These are phyloP conservation scores for Thecocarcelia acutangulata DNA, from an alignment of 2,888 invertebrate species.

Conservation along the genomic window DNA sequence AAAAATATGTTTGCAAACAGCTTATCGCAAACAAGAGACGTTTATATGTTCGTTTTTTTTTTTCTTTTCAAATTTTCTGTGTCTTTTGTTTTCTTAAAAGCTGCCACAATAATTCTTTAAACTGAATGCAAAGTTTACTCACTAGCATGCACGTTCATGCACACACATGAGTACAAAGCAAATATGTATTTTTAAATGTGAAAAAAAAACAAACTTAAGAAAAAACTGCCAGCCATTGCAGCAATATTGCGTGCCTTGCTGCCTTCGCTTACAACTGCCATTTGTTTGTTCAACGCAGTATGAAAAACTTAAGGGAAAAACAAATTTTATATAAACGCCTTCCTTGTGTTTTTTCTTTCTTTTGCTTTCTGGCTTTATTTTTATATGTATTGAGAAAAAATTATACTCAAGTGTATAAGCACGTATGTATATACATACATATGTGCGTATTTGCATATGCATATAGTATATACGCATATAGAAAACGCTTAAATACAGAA, in stretches of 20 bases:
- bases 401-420: not conserved
- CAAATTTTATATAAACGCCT: conserved; percentile 59
- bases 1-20: conserved; percentile 58
- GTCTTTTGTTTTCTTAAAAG: conserved; percentile 53
- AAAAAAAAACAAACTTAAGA: not conserved
- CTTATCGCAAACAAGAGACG: conserved; percentile 65
- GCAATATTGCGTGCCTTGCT: conserved; percentile 63
- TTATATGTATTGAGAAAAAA: conserved; percentile 12
- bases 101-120: conserved; percentile 64
- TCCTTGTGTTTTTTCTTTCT: conserved; percentile 43
- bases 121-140: conserved; percentile 54
- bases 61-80: conserved; percentile 2
- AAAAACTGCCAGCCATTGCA: conserved; percentile 53
- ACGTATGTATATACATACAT: not conserved
- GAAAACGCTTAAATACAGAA: no score
- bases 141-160: not conserved
- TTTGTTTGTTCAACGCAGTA: conserved; percentile 67
- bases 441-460: no score
- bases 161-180: conserved; percentile 14
- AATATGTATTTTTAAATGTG: conserved; percentile 14
- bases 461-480: no score
- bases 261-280: conserved; percentile 58
- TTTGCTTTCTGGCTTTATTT: not conserved
- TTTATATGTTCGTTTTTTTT: conserved; percentile 14
- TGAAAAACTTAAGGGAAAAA: conserved; percentile 30